Conservation (phyloP, 2,888 invertebrate species). For the Orthosia cruda region DNA sequence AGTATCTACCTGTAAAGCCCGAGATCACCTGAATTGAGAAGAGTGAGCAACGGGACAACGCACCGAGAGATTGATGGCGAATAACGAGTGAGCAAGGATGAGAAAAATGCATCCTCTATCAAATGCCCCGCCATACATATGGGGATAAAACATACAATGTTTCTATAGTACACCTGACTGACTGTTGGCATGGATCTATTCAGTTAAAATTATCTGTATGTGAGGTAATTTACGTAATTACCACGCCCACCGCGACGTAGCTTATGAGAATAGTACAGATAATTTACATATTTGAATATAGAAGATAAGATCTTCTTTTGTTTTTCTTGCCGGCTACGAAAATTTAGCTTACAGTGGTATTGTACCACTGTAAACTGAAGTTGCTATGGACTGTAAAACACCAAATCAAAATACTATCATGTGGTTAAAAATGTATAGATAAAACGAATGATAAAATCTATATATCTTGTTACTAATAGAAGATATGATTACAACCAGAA, state of each 20-base stretch:
- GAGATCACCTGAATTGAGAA: slow-evolving; percentile 34
- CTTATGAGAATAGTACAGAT: not conserved
- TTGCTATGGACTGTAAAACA: not conserved
- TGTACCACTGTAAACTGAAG: too few species aligned
- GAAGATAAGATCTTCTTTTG: slow-evolving; percentile 1
- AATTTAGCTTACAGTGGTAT: not conserved
- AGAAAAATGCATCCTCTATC: slow-evolving; percentile 60
- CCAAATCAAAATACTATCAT: slow-evolving; percentile 7
- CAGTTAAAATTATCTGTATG: slow-evolving; percentile 44
- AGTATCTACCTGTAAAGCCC: not conserved
- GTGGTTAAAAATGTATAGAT: slow-evolving; percentile 4
- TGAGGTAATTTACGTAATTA: slow-evolving; percentile 58
- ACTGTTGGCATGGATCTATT: slow-evolving; percentile 38
- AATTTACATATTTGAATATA: slow-evolving; percentile 1
- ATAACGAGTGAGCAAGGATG: slow-evolving; percentile 44
- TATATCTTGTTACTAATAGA: slow-evolving; percentile 21
- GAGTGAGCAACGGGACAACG: slow-evolving; percentile 24
- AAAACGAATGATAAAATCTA: slow-evolving; percentile 15
- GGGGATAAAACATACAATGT: slow-evolving; percentile 19
- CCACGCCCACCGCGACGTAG: slow-evolving; percentile 44
- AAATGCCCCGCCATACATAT: slow-evolving; percentile 30
- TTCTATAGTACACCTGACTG: slow-evolving; percentile 1
- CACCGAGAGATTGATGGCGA: slow-evolving; percentile 41
- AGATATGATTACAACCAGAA: slow-evolving; percentile 3
- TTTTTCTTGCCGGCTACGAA: not conserved